Conservation (phyloP, 2,797 vertebrate genomes). For the Knipowitschia caucasica region DNA sequence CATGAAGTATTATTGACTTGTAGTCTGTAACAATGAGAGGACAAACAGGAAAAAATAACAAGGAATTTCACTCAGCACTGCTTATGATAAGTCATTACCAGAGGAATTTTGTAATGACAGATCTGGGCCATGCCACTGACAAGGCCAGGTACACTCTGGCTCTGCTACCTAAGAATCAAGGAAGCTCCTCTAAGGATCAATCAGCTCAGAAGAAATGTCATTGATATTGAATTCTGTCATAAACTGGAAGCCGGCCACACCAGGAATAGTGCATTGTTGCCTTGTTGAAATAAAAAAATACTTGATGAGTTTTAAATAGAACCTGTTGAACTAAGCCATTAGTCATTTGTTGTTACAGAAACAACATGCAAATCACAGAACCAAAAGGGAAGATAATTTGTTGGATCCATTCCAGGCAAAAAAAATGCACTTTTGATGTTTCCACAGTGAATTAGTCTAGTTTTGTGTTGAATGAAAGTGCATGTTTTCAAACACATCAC, state of each 20-base stretch:
- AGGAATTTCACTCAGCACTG: neutral
- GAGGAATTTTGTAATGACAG: neutral
- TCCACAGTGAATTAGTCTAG: neutral
- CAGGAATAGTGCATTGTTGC: neutral
- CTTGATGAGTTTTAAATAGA: neutral
- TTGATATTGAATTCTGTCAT: neutral
- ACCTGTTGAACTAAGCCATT: neutral
- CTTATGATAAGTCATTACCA: neutral
- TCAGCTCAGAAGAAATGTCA: neutral
- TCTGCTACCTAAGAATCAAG: neutral
- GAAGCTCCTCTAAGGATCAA: no score
- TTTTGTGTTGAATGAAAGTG: neutral
- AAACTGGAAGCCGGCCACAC: neutral
- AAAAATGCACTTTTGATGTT: neutral
- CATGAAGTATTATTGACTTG: no score
- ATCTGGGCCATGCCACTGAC: neutral
- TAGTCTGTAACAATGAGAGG: no score
- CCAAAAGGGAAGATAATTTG: neutral
- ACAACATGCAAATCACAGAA: neutral
- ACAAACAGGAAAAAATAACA: no score
- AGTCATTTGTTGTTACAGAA: neutral
- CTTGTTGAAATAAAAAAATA: neutral
- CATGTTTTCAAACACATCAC: slow-evolving; percentile 2
- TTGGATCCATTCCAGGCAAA: neutral
- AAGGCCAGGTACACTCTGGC: neutral